Percentiles rank a stretch among this genome's conserved stretches.
Evolutionary conservation across 2,113 vertebrate genomes (phyloP).

Genomic region (Hoplias malabaricus): DNA sequence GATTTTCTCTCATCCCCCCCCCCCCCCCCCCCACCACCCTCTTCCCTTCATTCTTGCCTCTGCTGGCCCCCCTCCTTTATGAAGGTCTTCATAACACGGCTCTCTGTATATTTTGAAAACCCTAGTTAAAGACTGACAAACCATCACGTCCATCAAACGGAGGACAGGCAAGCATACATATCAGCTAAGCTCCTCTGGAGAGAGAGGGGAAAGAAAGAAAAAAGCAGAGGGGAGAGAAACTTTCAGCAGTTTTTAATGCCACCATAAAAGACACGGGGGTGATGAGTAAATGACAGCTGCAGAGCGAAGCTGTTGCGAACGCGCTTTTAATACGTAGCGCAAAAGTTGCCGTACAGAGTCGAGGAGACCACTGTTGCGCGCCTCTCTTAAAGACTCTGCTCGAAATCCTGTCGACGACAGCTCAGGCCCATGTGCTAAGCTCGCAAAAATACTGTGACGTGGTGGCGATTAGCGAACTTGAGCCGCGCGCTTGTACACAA

Average conservation of each 20-base stretch:
- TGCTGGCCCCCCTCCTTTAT: slow-evolving; percentile 23
- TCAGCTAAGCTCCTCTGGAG: slow-evolving; percentile 57
- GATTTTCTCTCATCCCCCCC: slow-evolving; percentile 78
- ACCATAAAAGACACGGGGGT: slow-evolving; percentile 58
- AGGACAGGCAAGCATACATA: slow-evolving; percentile 59
- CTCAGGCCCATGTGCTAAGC: slow-evolving; percentile 35
- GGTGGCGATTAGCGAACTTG: slow-evolving; percentile 17
- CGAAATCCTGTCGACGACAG: slow-evolving; percentile 51
- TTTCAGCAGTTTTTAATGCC: slow-evolving; percentile 68
- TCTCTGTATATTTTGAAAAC: slow-evolving; percentile 72
- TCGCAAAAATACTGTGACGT: slow-evolving; percentile 8
- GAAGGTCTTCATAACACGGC: slow-evolving; percentile 50
- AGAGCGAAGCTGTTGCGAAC: not conserved
- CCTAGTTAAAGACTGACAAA: slow-evolving; percentile 72
- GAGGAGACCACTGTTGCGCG: not conserved
- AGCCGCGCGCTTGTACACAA: not conserved
- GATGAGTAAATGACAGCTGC: slow-evolving; percentile 65
- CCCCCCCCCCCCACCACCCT: no score
- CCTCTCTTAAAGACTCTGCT: not conserved
- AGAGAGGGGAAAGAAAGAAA: slow-evolving; percentile 1
- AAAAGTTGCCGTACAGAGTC: slow-evolving; percentile 10
- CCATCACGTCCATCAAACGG: slow-evolving; percentile 72
- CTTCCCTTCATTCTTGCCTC: slow-evolving; percentile 43
- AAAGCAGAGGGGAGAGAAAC: slow-evolving; percentile 52
- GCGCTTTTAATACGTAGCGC: slow-evolving; percentile 7